Evolutionary conservation across 2,888 invertebrate species (phyloP).

Genomic region (Stratiomys singularior): DNA sequence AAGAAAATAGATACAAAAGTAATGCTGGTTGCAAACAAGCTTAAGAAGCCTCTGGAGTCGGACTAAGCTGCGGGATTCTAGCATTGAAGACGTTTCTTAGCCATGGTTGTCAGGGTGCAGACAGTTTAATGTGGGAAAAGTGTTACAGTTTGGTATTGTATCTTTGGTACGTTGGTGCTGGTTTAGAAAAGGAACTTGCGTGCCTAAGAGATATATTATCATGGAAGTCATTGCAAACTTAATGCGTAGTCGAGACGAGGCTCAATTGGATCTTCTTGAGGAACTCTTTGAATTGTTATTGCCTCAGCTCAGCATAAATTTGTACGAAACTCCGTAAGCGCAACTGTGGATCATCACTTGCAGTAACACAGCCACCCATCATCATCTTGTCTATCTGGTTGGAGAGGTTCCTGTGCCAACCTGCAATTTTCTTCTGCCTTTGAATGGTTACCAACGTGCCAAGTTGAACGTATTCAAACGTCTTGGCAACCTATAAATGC

Average conservation of each 20-base stretch:
- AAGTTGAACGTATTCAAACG: neutral
- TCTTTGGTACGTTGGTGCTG: neutral
- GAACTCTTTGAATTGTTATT: too few relatives aligned
- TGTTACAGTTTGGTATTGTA: neutral
- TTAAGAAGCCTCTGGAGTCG: neutral
- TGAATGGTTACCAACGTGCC: neutral
- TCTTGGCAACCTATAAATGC: neutral
- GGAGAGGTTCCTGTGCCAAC: neutral
- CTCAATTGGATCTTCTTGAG: too few relatives aligned
- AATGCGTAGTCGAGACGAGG: too few relatives aligned
- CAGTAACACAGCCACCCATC: neutral
- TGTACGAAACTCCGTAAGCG: neutral
- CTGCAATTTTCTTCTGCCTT: constrained; percentile 21
- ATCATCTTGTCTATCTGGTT: neutral
- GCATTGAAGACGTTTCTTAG: too few relatives aligned
- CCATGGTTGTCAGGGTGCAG: too few relatives aligned
- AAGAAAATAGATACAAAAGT: neutral
- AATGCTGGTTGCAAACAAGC: neutral
- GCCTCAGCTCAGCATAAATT: too few relatives aligned
- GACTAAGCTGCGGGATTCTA: neutral
- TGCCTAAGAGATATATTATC: too few relatives aligned
- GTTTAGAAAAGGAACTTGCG: too few relatives aligned
- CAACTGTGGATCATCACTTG: neutral
- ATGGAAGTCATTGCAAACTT: too few relatives aligned
- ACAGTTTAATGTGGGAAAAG: neutral